Percentiles rank a stretch among this genome's conserved stretches.
phyloP scores from a whole-genome alignment of 2,113 vertebrate species.

The Thalassoma bifasciatum region DNA sequence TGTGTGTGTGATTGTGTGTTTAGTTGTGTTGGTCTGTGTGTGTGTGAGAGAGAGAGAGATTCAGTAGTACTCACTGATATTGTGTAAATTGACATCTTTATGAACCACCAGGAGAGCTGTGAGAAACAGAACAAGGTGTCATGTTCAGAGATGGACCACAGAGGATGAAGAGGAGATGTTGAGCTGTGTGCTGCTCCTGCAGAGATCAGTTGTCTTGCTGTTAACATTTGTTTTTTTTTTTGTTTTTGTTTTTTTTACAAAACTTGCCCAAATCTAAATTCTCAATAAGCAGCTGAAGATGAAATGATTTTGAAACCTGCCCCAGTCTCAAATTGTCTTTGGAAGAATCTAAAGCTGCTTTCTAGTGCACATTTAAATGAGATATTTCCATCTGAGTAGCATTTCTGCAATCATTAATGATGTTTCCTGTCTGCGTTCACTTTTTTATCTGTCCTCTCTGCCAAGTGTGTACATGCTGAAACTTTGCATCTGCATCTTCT shows the following conservation, averaged over 20 bases:
- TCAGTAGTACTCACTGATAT: slow-evolving; percentile 62
- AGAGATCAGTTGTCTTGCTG: slow-evolving; percentile 59
- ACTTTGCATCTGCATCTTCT: neutral
- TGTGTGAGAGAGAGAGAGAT: neutral
- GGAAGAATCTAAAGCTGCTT: too few relatives aligned
- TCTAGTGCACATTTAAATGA: neutral
- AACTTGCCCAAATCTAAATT: neutral
- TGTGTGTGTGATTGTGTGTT: neutral
- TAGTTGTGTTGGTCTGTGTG: neutral
- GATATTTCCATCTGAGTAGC: neutral
- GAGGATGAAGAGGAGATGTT: slow-evolving; percentile 15
- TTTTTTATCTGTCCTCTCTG: neutral
- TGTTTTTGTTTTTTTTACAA: too few relatives aligned
- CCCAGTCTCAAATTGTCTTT: too few relatives aligned
- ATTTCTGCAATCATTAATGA: neutral
- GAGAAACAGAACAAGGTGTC: slow-evolving; percentile 52
- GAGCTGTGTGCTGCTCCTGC: slow-evolving; percentile 26
- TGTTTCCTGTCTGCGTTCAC: neutral
- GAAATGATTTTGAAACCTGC: too few relatives aligned
- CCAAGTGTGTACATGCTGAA: neutral
- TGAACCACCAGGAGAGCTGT: slow-evolving; percentile 49
- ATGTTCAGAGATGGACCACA: slow-evolving; percentile 39
- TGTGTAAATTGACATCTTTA: slow-evolving; percentile 60
- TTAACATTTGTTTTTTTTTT: slow-evolving; percentile 54
- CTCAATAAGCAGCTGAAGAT: too few relatives aligned